Conservation (phyloP, 2,888 invertebrate species). For the Mythimna ferrago region DNA sequence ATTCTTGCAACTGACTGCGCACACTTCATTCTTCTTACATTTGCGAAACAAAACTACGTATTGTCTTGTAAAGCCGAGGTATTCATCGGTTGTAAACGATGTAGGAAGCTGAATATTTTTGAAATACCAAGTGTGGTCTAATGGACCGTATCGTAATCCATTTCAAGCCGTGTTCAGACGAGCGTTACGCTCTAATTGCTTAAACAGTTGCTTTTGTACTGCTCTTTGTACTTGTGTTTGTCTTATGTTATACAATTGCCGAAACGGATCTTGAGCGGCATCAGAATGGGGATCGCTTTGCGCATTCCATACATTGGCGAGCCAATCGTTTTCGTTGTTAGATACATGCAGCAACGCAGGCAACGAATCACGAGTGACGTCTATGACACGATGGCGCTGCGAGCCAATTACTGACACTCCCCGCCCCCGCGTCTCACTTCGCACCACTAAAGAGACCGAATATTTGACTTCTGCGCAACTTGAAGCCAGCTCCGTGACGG, state of each 20-base stretch:
- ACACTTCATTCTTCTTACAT: constrained; percentile 35
- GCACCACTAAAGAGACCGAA: no score
- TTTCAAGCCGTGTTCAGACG: constrained; percentile 70
- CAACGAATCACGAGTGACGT: no score
- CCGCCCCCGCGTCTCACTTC: no score
- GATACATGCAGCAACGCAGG: no score
- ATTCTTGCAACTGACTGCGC: constrained; percentile 20
- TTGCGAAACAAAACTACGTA: constrained; percentile 40
- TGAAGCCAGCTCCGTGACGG: no score
- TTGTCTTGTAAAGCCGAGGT: constrained; percentile 33
- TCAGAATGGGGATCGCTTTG: no score
- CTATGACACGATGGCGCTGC: no score
- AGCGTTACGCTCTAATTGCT: constrained; percentile 81
- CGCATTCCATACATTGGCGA: no score
- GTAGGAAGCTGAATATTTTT: constrained; percentile 38
- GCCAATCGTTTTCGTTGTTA: no score
- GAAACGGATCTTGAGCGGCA: no score
- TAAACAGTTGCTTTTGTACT: constrained; percentile 66
- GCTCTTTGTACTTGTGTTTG: constrained; percentile 45
- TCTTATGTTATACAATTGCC: constrained; percentile 45
- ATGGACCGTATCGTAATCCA: constrained; percentile 80
- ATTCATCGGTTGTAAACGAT: constrained; percentile 26
- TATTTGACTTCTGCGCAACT: no score
- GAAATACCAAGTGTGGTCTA: constrained; percentile 62
- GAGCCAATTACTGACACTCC: no score